Evolutionary conservation across 2,888 invertebrate genomes (phyloP).

Genomic region (Nomada goodeniana): DNA sequence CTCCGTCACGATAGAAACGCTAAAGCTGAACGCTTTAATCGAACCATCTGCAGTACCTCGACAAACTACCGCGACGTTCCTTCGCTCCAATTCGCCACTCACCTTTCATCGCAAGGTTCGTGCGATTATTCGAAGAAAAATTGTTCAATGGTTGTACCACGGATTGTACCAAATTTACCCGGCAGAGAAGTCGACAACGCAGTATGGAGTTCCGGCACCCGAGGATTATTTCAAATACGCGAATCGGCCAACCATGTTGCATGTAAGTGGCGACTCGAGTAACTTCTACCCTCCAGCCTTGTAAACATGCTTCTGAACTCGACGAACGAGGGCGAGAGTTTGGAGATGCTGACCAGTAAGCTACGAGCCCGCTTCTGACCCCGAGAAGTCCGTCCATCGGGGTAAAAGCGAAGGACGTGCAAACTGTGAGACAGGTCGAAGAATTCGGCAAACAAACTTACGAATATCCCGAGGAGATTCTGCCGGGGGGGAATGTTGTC

Average conservation of each 20-base stretch:
- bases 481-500: neutral
- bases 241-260: constrained; percentile 50
- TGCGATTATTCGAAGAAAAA: too few relatives aligned
- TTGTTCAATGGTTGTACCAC: too few relatives aligned
- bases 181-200: neutral
- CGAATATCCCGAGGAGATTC: neutral
- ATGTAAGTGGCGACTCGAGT: constrained; percentile 49
- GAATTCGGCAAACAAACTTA: too few relatives aligned
- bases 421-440: too few relatives aligned
- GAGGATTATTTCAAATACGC: constrained; percentile 41
- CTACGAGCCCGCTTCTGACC: too few relatives aligned
- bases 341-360: constrained; percentile 20
- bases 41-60: constrained; percentile 1
- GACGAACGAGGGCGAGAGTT: constrained; percentile 44
- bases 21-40: constrained; percentile 22
- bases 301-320: constrained; percentile 53
- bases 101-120: too few relatives aligned
- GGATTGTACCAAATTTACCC: too few relatives aligned
- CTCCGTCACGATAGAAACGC: constrained; percentile 27
- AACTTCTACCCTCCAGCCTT: constrained; percentile 46
- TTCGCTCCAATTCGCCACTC: neutral
- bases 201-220: neutral
- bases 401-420: too few relatives aligned
- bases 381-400: constrained; percentile 12
- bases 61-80: neutral